Evolutionary conservation across 2,888 invertebrate species (phyloP).

Genomic region (Rhorus exstirpatorius): DNA sequence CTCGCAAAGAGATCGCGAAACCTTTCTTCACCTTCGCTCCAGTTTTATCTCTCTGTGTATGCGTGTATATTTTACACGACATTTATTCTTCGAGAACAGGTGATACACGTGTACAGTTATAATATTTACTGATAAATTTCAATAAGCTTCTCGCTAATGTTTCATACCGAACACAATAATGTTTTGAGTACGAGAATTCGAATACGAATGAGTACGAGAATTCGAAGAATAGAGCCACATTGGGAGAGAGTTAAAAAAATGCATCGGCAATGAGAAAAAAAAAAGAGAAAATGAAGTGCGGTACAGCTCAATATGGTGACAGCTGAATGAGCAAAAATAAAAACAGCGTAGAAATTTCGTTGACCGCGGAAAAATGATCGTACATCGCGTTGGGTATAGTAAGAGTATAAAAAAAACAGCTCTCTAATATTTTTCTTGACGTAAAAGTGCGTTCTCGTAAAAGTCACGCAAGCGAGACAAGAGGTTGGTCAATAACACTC

Average conservation of each 20-base stretch:
- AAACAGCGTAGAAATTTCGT: conserved; percentile 61
- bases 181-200: not conserved
- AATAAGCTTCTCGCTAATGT: not conserved
- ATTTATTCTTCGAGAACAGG: conserved; percentile 24
- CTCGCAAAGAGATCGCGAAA: conserved; percentile 41
- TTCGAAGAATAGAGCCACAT: too few relatives aligned
- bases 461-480: conserved; percentile 65
- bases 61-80: conserved; percentile 2
- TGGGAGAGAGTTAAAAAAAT: conserved; percentile 8
- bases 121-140: not conserved
- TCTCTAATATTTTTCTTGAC: conserved; percentile 59
- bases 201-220: not conserved
- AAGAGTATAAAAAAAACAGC: conserved; percentile 34
- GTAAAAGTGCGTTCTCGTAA: conserved; percentile 59
- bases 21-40: conserved; percentile 61
- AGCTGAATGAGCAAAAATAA: conserved; percentile 15
- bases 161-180: not conserved
- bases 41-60: conserved; percentile 9
- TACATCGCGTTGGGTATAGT: conserved; percentile 18
- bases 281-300: conserved; percentile 10
- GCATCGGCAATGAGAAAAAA: not conserved
- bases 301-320: not conserved
- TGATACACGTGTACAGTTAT: conserved; percentile 22
- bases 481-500: conserved; percentile 62
- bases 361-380: conserved; percentile 62